Evolutionary conservation across 2,113 vertebrate species (phyloP).

Genomic region (Bettongia penicillata): DNA sequence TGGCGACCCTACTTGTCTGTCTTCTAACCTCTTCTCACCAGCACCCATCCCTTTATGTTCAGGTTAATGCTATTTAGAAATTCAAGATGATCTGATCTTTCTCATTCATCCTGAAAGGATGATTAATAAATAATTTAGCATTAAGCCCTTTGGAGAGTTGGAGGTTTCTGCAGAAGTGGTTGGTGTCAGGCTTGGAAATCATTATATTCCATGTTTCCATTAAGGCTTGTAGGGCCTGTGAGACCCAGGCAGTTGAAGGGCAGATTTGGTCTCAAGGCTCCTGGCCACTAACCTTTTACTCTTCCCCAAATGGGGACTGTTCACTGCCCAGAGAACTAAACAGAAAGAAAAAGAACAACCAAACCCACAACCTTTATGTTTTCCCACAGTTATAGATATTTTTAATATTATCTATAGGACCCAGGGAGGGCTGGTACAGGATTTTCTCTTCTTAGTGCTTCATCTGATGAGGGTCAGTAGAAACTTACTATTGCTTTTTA

Average conservation of each 20-base stretch:
- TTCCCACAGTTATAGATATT: neutral
- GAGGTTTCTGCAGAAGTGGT: slow-evolving; percentile 30
- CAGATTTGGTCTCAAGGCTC: neutral
- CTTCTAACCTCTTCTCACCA: neutral
- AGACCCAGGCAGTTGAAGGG: neutral
- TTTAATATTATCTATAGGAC: neutral
- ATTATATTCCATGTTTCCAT: neutral
- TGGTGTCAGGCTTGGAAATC: neutral
- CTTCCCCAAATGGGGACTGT: slow-evolving; percentile 8
- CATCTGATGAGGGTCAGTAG: neutral
- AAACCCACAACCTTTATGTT: neutral
- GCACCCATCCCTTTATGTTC: neutral
- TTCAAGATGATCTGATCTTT: neutral
- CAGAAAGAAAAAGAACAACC: neutral
- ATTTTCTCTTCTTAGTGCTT: neutral
- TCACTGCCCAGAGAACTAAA: neutral
- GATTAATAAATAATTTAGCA: slow-evolving; percentile 41
- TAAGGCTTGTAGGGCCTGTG: neutral
- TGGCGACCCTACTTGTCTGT: neutral
- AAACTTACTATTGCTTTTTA: neutral
- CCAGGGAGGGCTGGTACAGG: neutral
- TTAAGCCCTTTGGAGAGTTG: neutral
- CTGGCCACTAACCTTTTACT: neutral
- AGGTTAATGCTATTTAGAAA: neutral
- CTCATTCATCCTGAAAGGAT: slow-evolving; percentile 11